Evolutionary conservation across 2,113 vertebrate species (phyloP).

Genomic region (Thermophis baileyi): DNA sequence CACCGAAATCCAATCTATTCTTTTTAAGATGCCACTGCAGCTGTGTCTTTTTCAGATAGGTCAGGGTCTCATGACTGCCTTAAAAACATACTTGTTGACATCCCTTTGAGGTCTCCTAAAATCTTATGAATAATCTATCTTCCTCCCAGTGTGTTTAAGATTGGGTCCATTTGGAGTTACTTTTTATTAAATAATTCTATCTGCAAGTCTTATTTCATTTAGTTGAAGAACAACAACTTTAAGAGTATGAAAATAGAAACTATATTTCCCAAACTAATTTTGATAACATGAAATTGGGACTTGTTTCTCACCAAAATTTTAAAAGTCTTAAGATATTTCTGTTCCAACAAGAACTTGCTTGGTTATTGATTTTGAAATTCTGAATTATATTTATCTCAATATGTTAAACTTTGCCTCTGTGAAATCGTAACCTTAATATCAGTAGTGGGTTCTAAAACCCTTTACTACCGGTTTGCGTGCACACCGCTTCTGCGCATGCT

Average conservation of each 20-base stretch:
- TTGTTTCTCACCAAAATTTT: not conserved
- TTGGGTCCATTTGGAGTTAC: not conserved
- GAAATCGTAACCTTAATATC: not conserved
- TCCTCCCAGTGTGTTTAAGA: not conserved
- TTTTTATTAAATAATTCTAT: not conserved
- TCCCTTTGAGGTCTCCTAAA: not conserved
- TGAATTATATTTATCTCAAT: not conserved
- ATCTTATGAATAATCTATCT: not conserved
- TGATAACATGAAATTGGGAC: not conserved
- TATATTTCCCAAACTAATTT: not conserved
- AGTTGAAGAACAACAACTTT: not conserved
- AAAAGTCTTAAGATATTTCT: not conserved
- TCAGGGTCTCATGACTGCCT: not conserved
- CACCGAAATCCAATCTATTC: not conserved
- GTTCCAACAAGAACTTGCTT: not conserved
- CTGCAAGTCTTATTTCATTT: not conserved
- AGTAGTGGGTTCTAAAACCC: no score
- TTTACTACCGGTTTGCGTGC: no score
- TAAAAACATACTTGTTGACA: not conserved
- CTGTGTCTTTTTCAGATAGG: not conserved
- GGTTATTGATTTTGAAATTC: not conserved
- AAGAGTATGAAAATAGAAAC: not conserved
- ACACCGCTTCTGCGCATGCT: no score
- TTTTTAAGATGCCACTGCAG: not conserved
- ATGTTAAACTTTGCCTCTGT: not conserved